Conservation (phyloP, 2,888 invertebrate species). For the Lasioglossum villosulum region DNA sequence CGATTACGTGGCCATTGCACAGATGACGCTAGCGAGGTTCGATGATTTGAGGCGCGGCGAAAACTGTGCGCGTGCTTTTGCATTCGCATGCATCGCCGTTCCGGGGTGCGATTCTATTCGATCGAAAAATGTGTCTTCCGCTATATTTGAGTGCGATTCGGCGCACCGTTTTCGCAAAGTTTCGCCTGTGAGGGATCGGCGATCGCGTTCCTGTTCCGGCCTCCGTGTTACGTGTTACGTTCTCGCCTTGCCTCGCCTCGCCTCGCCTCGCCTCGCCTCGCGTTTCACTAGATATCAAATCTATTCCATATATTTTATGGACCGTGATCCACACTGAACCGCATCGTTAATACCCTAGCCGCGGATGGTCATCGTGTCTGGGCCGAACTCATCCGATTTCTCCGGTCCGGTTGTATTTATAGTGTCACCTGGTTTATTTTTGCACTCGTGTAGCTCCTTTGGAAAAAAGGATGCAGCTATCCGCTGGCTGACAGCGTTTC, state of each 20-base stretch:
- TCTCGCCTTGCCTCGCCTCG: not conserved
- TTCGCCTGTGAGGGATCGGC: slow-evolving; percentile 52
- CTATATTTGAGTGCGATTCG: slow-evolving; percentile 70
- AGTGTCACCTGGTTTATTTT: slow-evolving; percentile 77
- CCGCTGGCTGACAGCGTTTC: slow-evolving; percentile 66
- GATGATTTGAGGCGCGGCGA: slow-evolving; percentile 54
- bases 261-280: too few species aligned
- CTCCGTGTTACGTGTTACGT: not conserved
- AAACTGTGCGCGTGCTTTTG: slow-evolving; percentile 54
- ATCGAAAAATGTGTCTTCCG: slow-evolving; percentile 77
- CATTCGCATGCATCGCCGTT: slow-evolving; percentile 56
- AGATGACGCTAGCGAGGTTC: slow-evolving; percentile 55
- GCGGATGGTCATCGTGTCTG: slow-evolving; percentile 77
- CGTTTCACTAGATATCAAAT: not conserved
- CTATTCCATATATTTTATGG: slow-evolving; percentile 22
- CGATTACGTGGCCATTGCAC: slow-evolving; percentile 10
- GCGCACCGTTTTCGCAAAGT: slow-evolving; percentile 64
- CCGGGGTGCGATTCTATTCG: slow-evolving; percentile 51
- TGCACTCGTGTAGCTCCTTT: slow-evolving; percentile 51
- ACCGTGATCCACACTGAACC: slow-evolving; percentile 35
- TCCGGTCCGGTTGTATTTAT: slow-evolving; percentile 80
- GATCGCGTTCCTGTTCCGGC: not conserved
- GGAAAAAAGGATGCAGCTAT: slow-evolving; percentile 66
- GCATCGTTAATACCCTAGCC: slow-evolving; percentile 64
- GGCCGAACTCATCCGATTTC: slow-evolving; percentile 76